Percentiles rank a stretch among this genome's conserved stretches.
Conservation (phyloP, 2,113 vertebrate genomes). For the Gallinago paraguaiae region DNA sequence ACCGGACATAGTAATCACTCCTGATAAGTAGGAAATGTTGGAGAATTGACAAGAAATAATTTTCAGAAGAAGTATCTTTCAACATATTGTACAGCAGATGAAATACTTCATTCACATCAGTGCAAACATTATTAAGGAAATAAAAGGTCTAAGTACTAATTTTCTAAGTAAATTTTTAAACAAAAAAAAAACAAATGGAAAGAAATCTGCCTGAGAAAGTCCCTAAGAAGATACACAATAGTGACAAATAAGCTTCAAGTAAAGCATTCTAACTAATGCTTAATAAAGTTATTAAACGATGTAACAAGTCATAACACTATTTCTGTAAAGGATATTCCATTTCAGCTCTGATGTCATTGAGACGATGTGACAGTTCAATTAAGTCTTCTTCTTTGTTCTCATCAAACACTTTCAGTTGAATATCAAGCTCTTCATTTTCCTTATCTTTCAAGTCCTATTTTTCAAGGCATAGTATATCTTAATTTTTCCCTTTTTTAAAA, state of each 20-base stretch:
- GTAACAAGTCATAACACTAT: not conserved
- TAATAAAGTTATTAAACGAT: not conserved
- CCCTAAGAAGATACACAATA: not conserved
- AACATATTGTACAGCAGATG: slow-evolving; percentile 96
- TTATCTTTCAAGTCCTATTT: slow-evolving; percentile 89
- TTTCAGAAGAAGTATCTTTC: slow-evolving; percentile 90
- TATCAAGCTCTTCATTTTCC: slow-evolving; percentile 97
- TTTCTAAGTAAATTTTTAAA: not conserved
- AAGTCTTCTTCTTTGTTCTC: slow-evolving; percentile 98
- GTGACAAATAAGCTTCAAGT: not conserved
- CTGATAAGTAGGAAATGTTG: slow-evolving; percentile 96
- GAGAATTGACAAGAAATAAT: slow-evolving; percentile 92
- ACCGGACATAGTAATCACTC: slow-evolving; percentile 96
- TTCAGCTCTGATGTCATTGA: slow-evolving; percentile 92
- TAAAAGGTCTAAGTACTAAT: not conserved
- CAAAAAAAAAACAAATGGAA: not conserved
- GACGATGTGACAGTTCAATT: slow-evolving; percentile 93
- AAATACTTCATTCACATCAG: slow-evolving; percentile 94
- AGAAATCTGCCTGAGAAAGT: not conserved
- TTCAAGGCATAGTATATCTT: slow-evolving; percentile 33
- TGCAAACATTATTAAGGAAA: slow-evolving; percentile 84
- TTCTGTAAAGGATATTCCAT: slow-evolving; percentile 98
- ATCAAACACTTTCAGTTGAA: slow-evolving; percentile 98
- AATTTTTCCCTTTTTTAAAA: not conserved
- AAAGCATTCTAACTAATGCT: not conserved